phyloP scores from a whole-genome alignment of 2,888 invertebrate species.

The Furcula furcula region DNA sequence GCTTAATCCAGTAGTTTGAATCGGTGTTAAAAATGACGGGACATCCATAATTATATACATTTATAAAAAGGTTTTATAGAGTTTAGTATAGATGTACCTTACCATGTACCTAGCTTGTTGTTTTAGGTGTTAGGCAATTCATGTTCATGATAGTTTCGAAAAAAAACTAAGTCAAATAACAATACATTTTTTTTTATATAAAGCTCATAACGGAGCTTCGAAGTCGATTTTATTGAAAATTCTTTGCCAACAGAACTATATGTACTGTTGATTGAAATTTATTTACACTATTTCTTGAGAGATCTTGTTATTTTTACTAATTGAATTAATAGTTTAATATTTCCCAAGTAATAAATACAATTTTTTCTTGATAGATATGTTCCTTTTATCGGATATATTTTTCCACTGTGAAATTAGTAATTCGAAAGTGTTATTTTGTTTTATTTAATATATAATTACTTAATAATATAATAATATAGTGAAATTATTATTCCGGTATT shows the following conservation, averaged over 20 bases:
- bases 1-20: slow-evolving; percentile 53
- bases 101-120: slow-evolving; percentile 54
- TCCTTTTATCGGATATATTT: too few relatives aligned
- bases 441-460: too few relatives aligned
- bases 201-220: slow-evolving; percentile 59
- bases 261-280: too few relatives aligned
- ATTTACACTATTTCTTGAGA: too few relatives aligned
- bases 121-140: slow-evolving; percentile 63
- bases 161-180: slow-evolving; percentile 22
- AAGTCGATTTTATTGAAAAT: slow-evolving; percentile 56
- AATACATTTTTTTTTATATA: slow-evolving; percentile 22
- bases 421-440: too few relatives aligned
- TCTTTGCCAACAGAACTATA: slow-evolving; percentile 8
- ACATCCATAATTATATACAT: slow-evolving; percentile 69
- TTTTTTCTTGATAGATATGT: too few relatives aligned
- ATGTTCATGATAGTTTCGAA: slow-evolving; percentile 51
- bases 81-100: slow-evolving; percentile 45
- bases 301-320: too few relatives aligned
- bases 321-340: too few relatives aligned
- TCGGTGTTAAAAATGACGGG: slow-evolving; percentile 53
- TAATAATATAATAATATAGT: too few relatives aligned
- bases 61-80: slow-evolving; percentile 71
- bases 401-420: too few relatives aligned
- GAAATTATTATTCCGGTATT: too few relatives aligned
- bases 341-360: too few relatives aligned